A percentile compares a stretch with the other conserved stretches of the same genome.
phyloP scores from a whole-genome alignment of 2,888 invertebrate species.

The Caenorhabditis macrosperma region DNA sequence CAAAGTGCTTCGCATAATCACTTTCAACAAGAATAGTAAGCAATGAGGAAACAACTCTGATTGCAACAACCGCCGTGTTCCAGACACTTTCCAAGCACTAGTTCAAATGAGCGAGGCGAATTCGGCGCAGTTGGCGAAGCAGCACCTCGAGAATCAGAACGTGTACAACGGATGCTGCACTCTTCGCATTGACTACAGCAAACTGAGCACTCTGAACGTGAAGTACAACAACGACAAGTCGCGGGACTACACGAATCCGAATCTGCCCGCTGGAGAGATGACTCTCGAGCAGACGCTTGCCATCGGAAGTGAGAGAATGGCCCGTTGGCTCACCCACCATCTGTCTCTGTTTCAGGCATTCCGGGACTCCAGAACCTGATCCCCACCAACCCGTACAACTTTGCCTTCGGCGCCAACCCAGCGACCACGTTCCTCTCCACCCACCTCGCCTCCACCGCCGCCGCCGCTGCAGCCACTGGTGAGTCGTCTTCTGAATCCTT shows the following conservation, averaged over 20 bases:
- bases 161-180: conserved; percentile 95
- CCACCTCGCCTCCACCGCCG: conserved; percentile 46
- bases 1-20: conserved; percentile 98
- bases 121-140: conserved; percentile 96
- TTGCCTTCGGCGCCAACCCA: conserved; percentile 64
- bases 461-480: conserved; percentile 44
- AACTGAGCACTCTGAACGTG: conserved; percentile 96
- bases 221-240: conserved; percentile 99
- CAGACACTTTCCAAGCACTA: conserved; percentile 97
- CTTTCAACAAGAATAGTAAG: conserved; percentile 99
- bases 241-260: conserved; percentile 98
- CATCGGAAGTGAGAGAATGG: conserved; percentile 36
- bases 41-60: conserved; percentile 35
- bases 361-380: conserved; percentile 63
- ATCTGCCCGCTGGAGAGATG: conserved; percentile 92
- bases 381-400: conserved; percentile 65
- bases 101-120: conserved; percentile 98
- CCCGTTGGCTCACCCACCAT: no score
- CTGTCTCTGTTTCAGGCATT: conserved; percentile 45
- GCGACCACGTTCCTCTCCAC: conserved; percentile 62
- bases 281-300: conserved; percentile 79
- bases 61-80: conserved; percentile 2
- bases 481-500: background rate
- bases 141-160: conserved; percentile 97
- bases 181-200: conserved; percentile 89